These are phyloP conservation scores for Ochotona curzoniae DNA, from an alignment of 2,113 vertebrate genomes.

Conservation along the genomic window DNA sequence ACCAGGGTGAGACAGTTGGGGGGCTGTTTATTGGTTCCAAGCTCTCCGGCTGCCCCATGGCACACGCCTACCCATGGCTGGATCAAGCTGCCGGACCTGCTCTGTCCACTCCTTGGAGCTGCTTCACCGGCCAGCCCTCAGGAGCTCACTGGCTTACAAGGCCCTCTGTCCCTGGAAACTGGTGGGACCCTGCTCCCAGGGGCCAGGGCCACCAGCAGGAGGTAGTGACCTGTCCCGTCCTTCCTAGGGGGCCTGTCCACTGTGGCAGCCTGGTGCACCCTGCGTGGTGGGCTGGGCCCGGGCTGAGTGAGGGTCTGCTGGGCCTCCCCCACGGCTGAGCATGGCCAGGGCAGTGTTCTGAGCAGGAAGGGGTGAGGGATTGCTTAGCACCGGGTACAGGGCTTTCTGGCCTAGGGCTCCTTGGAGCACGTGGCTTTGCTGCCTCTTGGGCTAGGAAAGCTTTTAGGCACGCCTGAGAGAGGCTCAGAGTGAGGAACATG, in stretches of 20 bases:
- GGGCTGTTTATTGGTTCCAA: conserved; percentile 36
- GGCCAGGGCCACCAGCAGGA: not conserved
- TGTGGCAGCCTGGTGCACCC: fast-evolving
- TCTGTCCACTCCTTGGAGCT: not conserved
- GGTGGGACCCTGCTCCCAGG: not conserved
- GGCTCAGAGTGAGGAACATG: not conserved
- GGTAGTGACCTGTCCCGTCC: too few relatives aligned
- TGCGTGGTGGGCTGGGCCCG: fast-evolving
- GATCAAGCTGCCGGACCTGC: not conserved
- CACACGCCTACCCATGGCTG: not conserved
- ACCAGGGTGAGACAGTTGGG: not conserved
- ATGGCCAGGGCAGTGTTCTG: not conserved
- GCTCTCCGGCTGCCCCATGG: not conserved
- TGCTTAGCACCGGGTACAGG: not conserved
- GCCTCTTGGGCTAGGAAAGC: fast-evolving
- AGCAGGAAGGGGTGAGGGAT: not conserved
- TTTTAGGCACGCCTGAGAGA: not conserved
- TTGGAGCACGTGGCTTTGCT: not conserved
- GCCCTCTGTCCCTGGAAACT: not conserved
- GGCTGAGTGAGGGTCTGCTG: not conserved
- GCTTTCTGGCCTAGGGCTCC: not conserved
- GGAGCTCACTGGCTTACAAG: not conserved
- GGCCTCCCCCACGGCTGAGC: too few relatives aligned
- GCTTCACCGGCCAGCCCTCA: not conserved
- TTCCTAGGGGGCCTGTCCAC: too few relatives aligned